Evolutionary conservation across 2,888 invertebrate genomes (phyloP), one percentile per base, ranked within the genome.

Genomic region (Tiphia femorata): DNA sequence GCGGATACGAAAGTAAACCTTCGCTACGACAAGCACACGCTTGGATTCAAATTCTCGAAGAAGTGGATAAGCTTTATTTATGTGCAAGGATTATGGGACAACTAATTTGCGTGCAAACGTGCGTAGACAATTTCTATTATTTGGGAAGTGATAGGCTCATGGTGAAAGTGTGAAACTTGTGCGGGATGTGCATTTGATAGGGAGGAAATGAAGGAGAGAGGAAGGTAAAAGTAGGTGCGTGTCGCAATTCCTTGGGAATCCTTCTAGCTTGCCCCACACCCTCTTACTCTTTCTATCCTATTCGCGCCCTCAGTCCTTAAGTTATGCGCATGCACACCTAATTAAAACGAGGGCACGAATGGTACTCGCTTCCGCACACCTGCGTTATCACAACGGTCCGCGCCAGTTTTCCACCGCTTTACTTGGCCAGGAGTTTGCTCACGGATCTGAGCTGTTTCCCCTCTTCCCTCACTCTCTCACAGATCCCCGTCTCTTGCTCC

Each of bases 261-360:
- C 54, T 44, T n/a, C 33, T 25, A 25, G 8, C 25, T 25, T 8
- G 25, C 8, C 5, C 25, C 6, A 25, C 25, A 8, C 25, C 25
- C 40, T 40, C 40, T 12, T 40, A 19, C 43, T n/a, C 30, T 14
- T 1, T 48, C 35, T n/a, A n/a, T n/a, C n/a, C n/a, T n/a, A n/a
- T n/a, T n/a, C n/a, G n/a, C n/a, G n/a, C n/a, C n/a, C n/a, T n/a
- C n/a, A n/a, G n/a, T n/a, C 37, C 51, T 59, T 53, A 68, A 65
- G 68, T 63, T 53, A 69, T 52, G 54, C 52, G 47, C 61, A 33
- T 55, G 63, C 59, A 55, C 64, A 64, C 51, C 61, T 66, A 64
- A 64, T 69, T 69, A 69, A 69, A 66, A 66, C 58, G 56, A 41
- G 52, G 52, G 40, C 57, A 48, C 52, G 58, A 58, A 65, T 59